Conservation (phyloP, 1,140 invertebrate genomes). For the Hormaphis cornu region DNA sequence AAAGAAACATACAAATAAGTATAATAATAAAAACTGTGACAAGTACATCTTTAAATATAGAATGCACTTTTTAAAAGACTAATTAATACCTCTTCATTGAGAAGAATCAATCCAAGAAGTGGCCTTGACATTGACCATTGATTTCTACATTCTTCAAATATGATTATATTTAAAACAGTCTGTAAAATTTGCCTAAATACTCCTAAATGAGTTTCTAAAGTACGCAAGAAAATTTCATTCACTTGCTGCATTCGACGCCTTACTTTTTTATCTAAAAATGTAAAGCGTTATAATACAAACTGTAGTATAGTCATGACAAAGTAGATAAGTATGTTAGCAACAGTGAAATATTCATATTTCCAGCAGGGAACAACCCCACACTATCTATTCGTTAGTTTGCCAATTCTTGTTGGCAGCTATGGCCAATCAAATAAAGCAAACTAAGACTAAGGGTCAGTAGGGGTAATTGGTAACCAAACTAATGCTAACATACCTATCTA, state of each 20-base stretch:
- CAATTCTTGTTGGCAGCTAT: too few relatives aligned
- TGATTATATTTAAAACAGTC: conserved; percentile 85
- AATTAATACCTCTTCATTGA: conserved; percentile 80
- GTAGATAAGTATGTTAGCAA: too few relatives aligned
- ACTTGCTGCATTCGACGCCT: conserved; percentile 56
- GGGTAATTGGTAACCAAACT: conserved; percentile 1
- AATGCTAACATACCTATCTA: too few relatives aligned
- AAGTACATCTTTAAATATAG: too few relatives aligned
- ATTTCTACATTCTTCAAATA: conserved; percentile 97
- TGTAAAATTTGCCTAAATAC: conserved; percentile 88
- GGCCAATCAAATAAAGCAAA: too few relatives aligned
- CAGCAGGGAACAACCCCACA: too few relatives aligned
- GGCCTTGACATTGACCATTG: conserved; percentile 99
- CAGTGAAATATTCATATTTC: too few relatives aligned
- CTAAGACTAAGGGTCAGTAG: too few relatives aligned
- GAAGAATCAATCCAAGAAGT: conserved; percentile 84
- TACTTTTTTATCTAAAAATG: conserved; percentile 40
- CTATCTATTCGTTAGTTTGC: too few relatives aligned
- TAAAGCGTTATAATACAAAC: not conserved
- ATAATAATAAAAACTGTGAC: too few relatives aligned
- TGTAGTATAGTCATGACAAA: too few relatives aligned
- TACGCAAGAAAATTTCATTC: conserved; percentile 77
- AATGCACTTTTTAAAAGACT: not conserved
- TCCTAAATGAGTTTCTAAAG: conserved; percentile 81
- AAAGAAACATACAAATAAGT: conserved; percentile 4